A percentile compares a stretch with the other conserved stretches of the same genome.
These are phyloP conservation scores for Drosophila mercatorum DNA, from an alignment of 2,888 invertebrate genomes.

Conservation along the genomic window DNA sequence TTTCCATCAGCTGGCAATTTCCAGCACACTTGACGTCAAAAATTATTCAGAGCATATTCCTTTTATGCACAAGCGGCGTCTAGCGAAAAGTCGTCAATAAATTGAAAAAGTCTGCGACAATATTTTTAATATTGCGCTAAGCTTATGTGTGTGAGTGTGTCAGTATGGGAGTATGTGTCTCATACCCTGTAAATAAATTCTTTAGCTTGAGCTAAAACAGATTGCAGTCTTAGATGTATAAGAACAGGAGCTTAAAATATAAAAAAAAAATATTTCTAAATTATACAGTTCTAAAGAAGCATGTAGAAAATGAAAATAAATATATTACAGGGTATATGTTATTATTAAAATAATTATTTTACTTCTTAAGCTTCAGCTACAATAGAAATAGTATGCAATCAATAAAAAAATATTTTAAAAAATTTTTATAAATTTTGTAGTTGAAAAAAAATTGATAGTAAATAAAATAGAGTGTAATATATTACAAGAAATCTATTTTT, in stretches of 20 bases:
- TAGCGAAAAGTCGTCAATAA: constrained; percentile 42
- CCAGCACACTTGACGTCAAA: constrained; percentile 39
- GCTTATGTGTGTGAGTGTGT: not conserved
- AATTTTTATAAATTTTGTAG: not conserved
- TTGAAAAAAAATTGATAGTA: not conserved
- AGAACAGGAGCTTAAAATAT: not conserved
- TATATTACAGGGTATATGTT: not conserved
- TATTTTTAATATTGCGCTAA: constrained; percentile 53
- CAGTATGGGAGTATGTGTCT: not conserved
- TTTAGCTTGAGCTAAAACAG: not conserved
- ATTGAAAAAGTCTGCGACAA: constrained; percentile 52
- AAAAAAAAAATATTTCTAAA: not conserved
- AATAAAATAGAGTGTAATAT: not conserved
- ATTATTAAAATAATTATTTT: too few relatives aligned
- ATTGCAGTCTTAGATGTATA: not conserved
- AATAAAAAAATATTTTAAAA: not conserved
- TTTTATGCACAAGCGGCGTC: constrained; percentile 31
- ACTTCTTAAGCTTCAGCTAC: not conserved
- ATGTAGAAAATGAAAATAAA: not conserved
- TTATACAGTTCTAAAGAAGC: not conserved
- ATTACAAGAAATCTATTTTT: not conserved
- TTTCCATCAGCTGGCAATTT: constrained; percentile 22
- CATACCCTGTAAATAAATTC: not conserved
- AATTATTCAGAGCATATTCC: constrained; percentile 31
- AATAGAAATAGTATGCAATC: not conserved